Evolutionary conservation across 2,113 vertebrate genomes (phyloP), one percentile per base, ranked within the genome.

Genomic region (Platichthys flesus): DNA sequence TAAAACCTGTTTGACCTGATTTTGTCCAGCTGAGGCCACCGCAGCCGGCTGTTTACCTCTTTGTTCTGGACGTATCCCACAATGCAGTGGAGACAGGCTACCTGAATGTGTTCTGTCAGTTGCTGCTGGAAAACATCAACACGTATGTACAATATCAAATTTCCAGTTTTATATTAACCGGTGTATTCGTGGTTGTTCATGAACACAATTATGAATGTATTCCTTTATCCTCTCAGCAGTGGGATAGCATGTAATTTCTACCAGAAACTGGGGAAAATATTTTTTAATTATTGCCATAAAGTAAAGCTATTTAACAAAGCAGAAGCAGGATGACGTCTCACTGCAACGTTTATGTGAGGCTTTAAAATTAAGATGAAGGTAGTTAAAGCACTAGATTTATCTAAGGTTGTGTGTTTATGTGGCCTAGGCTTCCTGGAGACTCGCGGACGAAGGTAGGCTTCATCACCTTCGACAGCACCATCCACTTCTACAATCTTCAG

Each of bases 401-500:
- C 5, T 73, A 3, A 56, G 2, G 37, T 4, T 42, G 0, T 31
- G 5, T 57, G 5, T 45, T 7, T 62, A 37, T 83, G 42, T 80
- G 26, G 31, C 84, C 54, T 77, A 99, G 98, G 91, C 96, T 99
- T 89, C 98, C 97, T 75, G 98, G 98, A 84, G 98, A 99, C 91
- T 95, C 97, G 10, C 94, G 98, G 90, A 99, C 96, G 85, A 99
- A 98, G 91, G 95, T 99, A 64, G 98, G 97, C 84, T 98, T 99
- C 88, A 96, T 99, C 93, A 99, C 97, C 0, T 99, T 98, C 86
- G 97, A 99, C 93, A 98, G 97, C 93, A 98, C 97, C 90, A 96
- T 99, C 93, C 98, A 99, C 89, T 99, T 99, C 94, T 99, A 99
- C 92, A 97, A 97, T 89, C 96, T 99, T 67, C 98, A 99, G 90